Conservation (phyloP, 2,797 vertebrate species). For the Poeciliopsis paucimaculata region DNA sequence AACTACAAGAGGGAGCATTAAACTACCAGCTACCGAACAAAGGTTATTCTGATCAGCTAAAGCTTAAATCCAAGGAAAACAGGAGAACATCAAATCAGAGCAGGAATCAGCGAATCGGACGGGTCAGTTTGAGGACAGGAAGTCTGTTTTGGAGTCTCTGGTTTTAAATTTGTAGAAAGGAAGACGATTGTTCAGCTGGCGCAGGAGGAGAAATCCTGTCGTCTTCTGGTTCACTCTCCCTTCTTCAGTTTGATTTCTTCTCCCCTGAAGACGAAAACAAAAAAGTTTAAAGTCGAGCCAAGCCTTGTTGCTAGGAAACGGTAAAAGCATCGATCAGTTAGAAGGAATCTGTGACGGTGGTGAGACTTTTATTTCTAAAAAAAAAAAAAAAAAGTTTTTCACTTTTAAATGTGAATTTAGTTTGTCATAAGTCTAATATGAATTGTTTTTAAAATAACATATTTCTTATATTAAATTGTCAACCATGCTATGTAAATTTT, state of each 20-base stretch:
- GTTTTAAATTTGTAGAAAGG: constrained; percentile 50
- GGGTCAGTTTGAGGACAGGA: constrained; percentile 1
- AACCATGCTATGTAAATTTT: too few species aligned
- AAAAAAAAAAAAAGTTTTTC: too few species aligned
- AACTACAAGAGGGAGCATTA: constrained; percentile 41
- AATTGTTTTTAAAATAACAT: too few species aligned
- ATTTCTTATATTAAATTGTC: too few species aligned
- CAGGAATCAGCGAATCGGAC: constrained; percentile 16
- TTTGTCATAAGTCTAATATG: too few species aligned
- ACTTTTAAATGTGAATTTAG: too few species aligned
- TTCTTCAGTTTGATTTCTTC: constrained; percentile 82
- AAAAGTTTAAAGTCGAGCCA: not conserved
- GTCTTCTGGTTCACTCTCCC: constrained; percentile 12
- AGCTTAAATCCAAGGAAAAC: constrained; percentile 20
- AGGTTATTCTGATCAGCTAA: constrained; percentile 19
- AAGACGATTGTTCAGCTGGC: constrained; percentile 55
- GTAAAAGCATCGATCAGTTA: too few species aligned
- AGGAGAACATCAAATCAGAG: constrained; percentile 15
- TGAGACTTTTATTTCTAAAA: too few species aligned
- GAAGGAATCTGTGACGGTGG: too few species aligned
- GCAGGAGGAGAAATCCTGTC: constrained; percentile 20
- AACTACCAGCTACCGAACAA: constrained; percentile 37
- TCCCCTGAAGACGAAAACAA: constrained; percentile 75
- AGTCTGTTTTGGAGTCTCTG: constrained; percentile 45
- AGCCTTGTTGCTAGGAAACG: not conserved